A percentile compares a stretch with the other conserved stretches of the same genome.
Conservation (phyloP, 2,113 vertebrate species). For the Tetrao urogallus region DNA sequence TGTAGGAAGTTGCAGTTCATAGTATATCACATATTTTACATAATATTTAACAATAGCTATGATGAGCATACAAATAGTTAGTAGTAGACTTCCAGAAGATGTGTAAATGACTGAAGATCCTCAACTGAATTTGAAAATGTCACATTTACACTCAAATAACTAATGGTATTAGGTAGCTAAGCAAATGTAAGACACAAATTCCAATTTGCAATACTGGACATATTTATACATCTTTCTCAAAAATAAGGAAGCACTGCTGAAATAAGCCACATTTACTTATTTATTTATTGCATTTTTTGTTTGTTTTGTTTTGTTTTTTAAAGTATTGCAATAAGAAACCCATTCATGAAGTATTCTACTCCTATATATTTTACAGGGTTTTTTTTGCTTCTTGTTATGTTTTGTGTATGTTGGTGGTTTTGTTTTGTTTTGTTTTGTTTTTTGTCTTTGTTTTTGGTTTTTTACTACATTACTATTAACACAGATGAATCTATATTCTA, state of each 20-base stretch:
- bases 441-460: background rate
- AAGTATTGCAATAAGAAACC: background rate
- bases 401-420: no score
- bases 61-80: conserved; percentile 26
- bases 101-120: conserved; percentile 46
- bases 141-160: conserved; percentile 60
- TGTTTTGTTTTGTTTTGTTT: no score
- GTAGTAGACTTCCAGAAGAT: background rate
- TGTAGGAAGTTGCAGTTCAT: no score
- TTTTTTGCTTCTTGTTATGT: background rate
- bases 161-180: conserved; percentile 13
- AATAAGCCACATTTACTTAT: background rate
- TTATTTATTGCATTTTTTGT: no score
- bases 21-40: background rate
- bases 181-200: background rate
- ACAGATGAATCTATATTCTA: background rate
- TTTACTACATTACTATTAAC: background rate
- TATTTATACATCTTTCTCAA: background rate
- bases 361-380: background rate
- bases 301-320: no score
- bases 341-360: background rate
- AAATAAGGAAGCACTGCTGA: background rate
- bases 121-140: conserved; percentile 38
- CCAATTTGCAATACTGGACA: background rate
- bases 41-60: background rate